phyloP scores from a whole-genome alignment of 2,113 vertebrate species.

The Antigone vipio region DNA sequence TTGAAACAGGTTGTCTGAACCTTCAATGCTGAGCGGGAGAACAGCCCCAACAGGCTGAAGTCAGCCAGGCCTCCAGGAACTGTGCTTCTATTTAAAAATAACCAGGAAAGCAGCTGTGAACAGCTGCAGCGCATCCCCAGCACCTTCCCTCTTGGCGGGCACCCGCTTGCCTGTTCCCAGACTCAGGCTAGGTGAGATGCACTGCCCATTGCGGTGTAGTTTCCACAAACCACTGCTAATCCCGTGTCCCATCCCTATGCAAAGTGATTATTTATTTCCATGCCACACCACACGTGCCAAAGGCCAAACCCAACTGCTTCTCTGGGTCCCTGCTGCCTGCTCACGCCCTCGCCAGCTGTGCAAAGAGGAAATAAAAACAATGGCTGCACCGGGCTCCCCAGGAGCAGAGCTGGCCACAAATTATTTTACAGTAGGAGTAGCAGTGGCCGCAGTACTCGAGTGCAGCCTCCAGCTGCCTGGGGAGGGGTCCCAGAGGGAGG shows the following conservation, averaged over 20 bases:
- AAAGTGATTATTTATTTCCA: neutral
- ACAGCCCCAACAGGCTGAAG: conserved; percentile 20
- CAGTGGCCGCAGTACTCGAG: neutral
- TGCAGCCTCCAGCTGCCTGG: neutral
- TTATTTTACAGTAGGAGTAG: neutral
- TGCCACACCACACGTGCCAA: neutral
- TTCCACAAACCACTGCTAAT: neutral
- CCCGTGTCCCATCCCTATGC: neutral
- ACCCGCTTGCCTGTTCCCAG: neutral
- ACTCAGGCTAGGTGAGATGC: neutral
- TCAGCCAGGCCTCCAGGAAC: neutral
- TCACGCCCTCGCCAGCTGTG: neutral
- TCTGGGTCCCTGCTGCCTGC: neutral
- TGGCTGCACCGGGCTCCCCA: neutral
- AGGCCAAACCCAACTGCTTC: neutral
- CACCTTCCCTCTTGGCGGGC: neutral
- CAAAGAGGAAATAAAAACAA: neutral
- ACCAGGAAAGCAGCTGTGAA: neutral
- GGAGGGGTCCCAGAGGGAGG: neutral
- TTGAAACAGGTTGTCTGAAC: conserved; percentile 35
- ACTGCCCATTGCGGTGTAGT: rapidly evolving
- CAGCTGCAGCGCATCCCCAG: rapidly evolving
- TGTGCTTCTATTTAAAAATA: neutral
- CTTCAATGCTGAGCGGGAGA: neutral
- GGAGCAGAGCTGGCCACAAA: neutral